Percentiles rank a stretch among this genome's conserved stretches.
phyloP scores from a whole-genome alignment of 2,113 vertebrate species.

The Egretta garzetta region DNA sequence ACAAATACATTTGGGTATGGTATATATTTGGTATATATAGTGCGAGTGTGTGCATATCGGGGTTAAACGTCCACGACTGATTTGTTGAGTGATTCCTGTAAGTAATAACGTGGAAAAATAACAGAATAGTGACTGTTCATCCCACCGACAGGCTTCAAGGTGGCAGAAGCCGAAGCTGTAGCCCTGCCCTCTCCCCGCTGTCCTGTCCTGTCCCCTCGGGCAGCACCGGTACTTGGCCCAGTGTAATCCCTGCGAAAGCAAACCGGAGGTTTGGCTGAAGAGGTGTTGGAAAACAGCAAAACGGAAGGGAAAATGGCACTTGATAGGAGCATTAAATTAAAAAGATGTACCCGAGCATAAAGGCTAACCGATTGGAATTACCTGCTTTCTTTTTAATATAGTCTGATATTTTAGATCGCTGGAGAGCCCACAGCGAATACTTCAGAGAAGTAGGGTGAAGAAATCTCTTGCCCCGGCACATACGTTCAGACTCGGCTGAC shows the following conservation, averaged over 20 bases:
- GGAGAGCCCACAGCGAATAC: not conserved
- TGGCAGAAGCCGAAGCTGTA: not conserved
- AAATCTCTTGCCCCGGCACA: not conserved
- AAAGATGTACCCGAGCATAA: not conserved
- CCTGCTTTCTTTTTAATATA: not conserved
- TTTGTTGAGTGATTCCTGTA: not conserved
- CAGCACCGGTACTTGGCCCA: accelerated
- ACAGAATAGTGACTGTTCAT: not conserved
- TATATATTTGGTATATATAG: not conserved
- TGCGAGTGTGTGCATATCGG: not conserved
- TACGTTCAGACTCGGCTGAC: not conserved
- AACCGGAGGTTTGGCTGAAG: not conserved
- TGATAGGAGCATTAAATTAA: slow-evolving; percentile 7
- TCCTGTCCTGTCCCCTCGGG: accelerated
- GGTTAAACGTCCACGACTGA: not conserved
- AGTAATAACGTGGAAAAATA: not conserved
- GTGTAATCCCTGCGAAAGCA: not conserved
- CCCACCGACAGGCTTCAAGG: not conserved
- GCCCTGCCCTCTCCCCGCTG: not conserved
- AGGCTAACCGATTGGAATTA: not conserved
- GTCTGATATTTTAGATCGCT: not conserved
- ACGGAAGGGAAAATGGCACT: not conserved
- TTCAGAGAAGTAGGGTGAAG: not conserved
- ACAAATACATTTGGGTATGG: not conserved
- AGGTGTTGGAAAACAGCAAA: slow-evolving; percentile 40